phyloP scores from a whole-genome alignment of 2,888 invertebrate species.

The Crocallis elinguaria region DNA sequence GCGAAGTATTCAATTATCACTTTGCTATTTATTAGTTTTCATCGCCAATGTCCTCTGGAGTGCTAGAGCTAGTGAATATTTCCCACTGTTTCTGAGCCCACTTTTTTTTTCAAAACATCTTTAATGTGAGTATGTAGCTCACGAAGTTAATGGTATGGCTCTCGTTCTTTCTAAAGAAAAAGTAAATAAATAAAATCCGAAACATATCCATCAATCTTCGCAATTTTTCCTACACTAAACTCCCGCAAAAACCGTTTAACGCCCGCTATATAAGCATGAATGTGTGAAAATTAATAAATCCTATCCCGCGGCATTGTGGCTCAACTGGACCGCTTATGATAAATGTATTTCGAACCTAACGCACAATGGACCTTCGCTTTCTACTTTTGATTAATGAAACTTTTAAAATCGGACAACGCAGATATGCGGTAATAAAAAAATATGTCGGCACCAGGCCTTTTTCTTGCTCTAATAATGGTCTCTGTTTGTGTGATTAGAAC shows the following conservation, averaged over 20 bases:
- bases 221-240: slow-evolving; percentile 17
- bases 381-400: slow-evolving; percentile 58
- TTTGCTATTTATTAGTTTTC: too few relatives aligned
- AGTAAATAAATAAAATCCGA: slow-evolving; percentile 5
- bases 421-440: slow-evolving; percentile 24
- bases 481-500: slow-evolving; percentile 2
- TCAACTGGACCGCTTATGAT: slow-evolving; percentile 62
- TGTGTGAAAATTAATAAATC: slow-evolving; percentile 70
- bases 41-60: too few relatives aligned
- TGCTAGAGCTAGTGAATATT: too few relatives aligned
- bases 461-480: slow-evolving; percentile 5
- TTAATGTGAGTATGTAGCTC: too few relatives aligned
- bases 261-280: slow-evolving; percentile 41
- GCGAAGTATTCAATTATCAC: too few relatives aligned
- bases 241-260: slow-evolving; percentile 39
- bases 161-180: too few relatives aligned
- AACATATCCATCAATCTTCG: slow-evolving; percentile 32
- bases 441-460: slow-evolving; percentile 16
- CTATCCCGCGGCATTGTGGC: slow-evolving; percentile 45
- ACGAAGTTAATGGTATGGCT: too few relatives aligned
- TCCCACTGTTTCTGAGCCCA: too few relatives aligned
- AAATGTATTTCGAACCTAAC: slow-evolving; percentile 68
- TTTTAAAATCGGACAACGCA: slow-evolving; percentile 50
- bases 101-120: too few relatives aligned
- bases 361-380: slow-evolving; percentile 56